Conservation (phyloP, 1,140 invertebrate genomes). For the Anadara kagoshimensis region DNA sequence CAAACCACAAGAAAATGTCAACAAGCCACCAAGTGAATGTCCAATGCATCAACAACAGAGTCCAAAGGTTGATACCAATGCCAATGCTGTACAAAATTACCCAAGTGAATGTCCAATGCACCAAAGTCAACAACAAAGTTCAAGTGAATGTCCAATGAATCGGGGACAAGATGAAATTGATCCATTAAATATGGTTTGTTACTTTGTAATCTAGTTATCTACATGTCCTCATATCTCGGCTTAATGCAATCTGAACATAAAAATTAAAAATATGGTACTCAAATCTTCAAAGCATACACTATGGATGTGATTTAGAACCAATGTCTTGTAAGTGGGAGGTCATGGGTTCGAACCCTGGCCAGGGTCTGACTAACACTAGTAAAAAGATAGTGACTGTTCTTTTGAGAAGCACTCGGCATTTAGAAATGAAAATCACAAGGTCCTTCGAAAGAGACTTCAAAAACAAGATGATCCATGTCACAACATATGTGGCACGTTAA, state of each 20-base stretch:
- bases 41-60: conserved; percentile 52
- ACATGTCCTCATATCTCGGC: background rate
- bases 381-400: no score
- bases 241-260: background rate
- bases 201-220: background rate
- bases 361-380: no score
- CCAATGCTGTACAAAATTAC: background rate
- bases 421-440: no score
- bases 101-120: conserved; percentile 65
- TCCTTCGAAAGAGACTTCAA: no score
- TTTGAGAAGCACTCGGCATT: no score
- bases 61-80: background rate
- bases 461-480: no score
- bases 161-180: conserved; percentile 79
- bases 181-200: conserved; percentile 85
- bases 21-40: conserved; percentile 51
- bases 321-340: background rate
- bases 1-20: background rate
- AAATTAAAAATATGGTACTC: background rate
- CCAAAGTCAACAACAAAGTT: conserved; percentile 20
- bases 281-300: background rate
- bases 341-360: background rate
- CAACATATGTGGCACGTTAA: no score
- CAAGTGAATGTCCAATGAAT: conserved; percentile 57
- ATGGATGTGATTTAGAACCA: background rate